Conservation (phyloP, 2,113 vertebrate species). For the Halcyon malimbica region DNA sequence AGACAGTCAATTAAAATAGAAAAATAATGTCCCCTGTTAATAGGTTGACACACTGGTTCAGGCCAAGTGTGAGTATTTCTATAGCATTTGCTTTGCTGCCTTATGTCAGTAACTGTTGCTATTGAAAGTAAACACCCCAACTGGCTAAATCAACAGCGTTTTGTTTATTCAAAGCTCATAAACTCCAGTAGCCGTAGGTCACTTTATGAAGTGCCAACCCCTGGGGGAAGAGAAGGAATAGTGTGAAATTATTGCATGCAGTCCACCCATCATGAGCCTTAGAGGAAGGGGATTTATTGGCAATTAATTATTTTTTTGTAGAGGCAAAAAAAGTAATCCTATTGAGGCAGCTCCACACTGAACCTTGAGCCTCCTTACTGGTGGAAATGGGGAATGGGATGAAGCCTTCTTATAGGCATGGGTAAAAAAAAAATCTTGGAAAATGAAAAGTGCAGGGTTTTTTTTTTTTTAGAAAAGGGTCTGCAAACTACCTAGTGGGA, state of each 20-base stretch:
- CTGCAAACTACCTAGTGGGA: not conserved
- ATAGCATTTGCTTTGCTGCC: constrained; percentile 21
- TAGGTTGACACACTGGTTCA: constrained; percentile 35
- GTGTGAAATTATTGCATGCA: constrained; percentile 38
- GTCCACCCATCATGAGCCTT: constrained; percentile 56
- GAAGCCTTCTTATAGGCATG: not conserved
- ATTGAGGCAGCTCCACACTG: not conserved
- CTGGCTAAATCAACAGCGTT: constrained; percentile 62
- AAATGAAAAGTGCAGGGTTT: not conserved
- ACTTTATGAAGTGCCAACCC: constrained; percentile 68
- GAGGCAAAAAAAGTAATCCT: constrained; percentile 25
- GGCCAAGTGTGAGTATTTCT: constrained; percentile 52
- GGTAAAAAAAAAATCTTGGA: not conserved
- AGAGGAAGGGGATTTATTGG: constrained; percentile 60
- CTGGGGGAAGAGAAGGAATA: constrained; percentile 60
- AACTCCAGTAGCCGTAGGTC: constrained; percentile 70
- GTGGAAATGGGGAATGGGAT: not conserved
- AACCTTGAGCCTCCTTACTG: not conserved
- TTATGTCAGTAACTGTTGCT: constrained; percentile 62
- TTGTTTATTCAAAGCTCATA: constrained; percentile 71
- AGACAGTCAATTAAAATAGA: constrained; percentile 61
- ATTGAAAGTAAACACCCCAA: constrained; percentile 70
- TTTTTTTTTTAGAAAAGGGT: not conserved
- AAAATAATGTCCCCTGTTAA: constrained; percentile 36
- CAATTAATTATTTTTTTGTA: constrained; percentile 62